Percentiles rank a stretch among this genome's conserved stretches.
These are phyloP conservation scores for Cheilosia impressa DNA, from an alignment of 2,888 invertebrate genomes.

Conservation along the genomic window DNA sequence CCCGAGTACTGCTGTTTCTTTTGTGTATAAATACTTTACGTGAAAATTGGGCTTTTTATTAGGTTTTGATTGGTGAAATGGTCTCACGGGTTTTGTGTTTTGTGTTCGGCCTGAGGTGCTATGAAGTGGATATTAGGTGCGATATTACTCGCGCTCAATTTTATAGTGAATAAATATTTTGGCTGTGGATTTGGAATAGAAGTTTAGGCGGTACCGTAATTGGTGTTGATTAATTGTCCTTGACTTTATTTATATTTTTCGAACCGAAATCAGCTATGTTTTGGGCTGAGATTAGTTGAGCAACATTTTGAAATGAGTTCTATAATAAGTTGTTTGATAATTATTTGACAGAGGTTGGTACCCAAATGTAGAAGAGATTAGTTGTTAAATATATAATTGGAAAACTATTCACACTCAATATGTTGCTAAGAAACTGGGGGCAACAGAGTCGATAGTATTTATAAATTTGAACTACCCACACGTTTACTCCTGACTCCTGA, in stretches of 20 bases:
- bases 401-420: too few relatives aligned
- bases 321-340: too few relatives aligned
- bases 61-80: conserved; percentile 71
- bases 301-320: too few relatives aligned
- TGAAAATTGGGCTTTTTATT: conserved; percentile 69
- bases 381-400: too few relatives aligned
- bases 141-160: conserved; percentile 46
- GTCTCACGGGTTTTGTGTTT: conserved; percentile 17
- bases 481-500: too few relatives aligned
- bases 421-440: too few relatives aligned
- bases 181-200: conserved; percentile 12
- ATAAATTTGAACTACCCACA: too few relatives aligned
- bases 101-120: conserved; percentile 35
- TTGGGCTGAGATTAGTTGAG: too few relatives aligned
- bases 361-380: too few relatives aligned
- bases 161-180: conserved; percentile 34
- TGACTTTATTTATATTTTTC: background rate
- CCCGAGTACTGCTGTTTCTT: conserved; percentile 15
- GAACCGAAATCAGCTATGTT: too few relatives aligned
- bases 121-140: conserved; percentile 68
- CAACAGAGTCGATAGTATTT: too few relatives aligned
- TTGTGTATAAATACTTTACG: conserved; percentile 17
- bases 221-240: background rate
- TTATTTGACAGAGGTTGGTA: too few relatives aligned
- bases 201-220: background rate